Evolutionary conservation across 1,140 invertebrate species (phyloP), one percentile per base, ranked within the genome.

Genomic region (Condylostylus longicornis): DNA sequence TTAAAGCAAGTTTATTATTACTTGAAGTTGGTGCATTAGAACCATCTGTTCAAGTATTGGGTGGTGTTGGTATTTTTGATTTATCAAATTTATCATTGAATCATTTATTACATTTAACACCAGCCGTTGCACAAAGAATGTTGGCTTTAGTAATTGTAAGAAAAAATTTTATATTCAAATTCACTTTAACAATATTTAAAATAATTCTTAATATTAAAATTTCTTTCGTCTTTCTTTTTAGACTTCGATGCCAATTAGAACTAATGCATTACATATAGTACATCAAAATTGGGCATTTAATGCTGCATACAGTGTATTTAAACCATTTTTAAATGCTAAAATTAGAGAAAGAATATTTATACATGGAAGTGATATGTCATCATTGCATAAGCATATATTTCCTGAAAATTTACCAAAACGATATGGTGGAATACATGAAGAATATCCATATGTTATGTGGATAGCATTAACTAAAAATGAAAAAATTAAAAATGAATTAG

Each of bases 201-300:
- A n/a, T n/a, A n/a, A 3, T 12, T 22, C n/a, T 18, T 32, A 22
- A 8, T 19, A 13, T 17, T 33, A 22, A 15, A 39, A 9, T 43
- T 40, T 29, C n/a, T 30, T 32, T 7, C 21, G n/a, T 30, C n/a
- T 15, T 19, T 33, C 35, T 40, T 64, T 67, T 35, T 52, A 76
- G 67, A 74, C 75, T 0, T 70, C 75, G 35, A 82, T 81, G 51
- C 80, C 81, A 0, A 71, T 80, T 44, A 74, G 71, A 23, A 79
- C 75, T 0, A 59, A 79, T 40, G 75, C 79, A 0, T 71, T 85
- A 25, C 82, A 85, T 53, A 75, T 86, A 25, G 65, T 85, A 1
- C 72, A 82, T 47, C 77, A 85, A 47, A 78, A 80, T 0, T 83
- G 79, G 77, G 55, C 82, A 1, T 84, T 84, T 48, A 79, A 82